Conservation (phyloP, 1,140 invertebrate species). For the Caenorhabditis tropicalis region DNA sequence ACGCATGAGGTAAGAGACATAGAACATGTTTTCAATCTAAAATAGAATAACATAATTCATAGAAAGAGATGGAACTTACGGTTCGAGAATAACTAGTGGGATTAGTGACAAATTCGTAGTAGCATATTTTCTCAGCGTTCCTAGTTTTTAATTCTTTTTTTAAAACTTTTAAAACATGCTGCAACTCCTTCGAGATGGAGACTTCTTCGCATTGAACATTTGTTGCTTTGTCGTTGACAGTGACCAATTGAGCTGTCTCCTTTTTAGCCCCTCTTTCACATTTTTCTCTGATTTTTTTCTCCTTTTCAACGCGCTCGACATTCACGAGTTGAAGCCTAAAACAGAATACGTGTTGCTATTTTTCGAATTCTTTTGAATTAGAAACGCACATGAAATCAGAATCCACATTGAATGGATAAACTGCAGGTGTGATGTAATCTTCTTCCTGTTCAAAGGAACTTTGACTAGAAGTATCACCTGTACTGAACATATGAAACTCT, state of each 20-base stretch:
- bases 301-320: background rate
- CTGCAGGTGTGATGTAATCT: background rate
- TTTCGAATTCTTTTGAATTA: too few species aligned
- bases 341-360: background rate
- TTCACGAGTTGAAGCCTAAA: background rate
- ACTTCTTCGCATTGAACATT: slow-evolving; percentile 13
- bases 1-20: slow-evolving; percentile 10
- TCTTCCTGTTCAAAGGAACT: background rate
- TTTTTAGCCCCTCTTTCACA: background rate
- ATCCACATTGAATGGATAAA: slow-evolving; percentile 13
- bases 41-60: background rate
- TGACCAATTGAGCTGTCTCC: background rate
- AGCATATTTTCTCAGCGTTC: background rate
- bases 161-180: background rate
- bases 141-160: background rate
- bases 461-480: background rate
- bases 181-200: background rate
- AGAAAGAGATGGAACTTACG: background rate
- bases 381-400: slow-evolving; percentile 2
- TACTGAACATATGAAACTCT: background rate
- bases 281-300: background rate
- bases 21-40: slow-evolving; percentile 35
- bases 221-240: background rate
- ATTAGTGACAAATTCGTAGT: slow-evolving; percentile 12
- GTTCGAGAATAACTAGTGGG: background rate